A percentile compares a stretch with the other conserved stretches of the same genome.
Conservation (phyloP, 2,797 vertebrate species). For the Otolemur crassicaudatus region DNA sequence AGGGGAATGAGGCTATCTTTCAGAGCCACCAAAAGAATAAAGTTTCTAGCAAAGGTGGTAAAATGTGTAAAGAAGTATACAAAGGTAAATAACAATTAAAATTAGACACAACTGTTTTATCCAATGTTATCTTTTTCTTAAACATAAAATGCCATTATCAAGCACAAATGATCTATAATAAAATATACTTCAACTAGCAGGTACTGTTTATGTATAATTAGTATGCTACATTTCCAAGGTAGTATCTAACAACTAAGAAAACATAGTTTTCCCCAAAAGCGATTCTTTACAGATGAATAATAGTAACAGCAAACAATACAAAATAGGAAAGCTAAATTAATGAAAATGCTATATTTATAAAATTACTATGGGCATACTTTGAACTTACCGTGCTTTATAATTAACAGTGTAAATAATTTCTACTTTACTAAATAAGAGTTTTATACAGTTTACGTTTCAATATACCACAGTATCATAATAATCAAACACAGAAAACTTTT, state of each 20-base stretch:
- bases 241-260: background rate
- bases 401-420: background rate
- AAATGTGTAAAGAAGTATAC: slow-evolving; percentile 32
- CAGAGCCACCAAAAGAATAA: slow-evolving; percentile 46
- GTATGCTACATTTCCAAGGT: slow-evolving; percentile 16
- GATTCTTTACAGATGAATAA: background rate
- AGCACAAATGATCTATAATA: slow-evolving; percentile 39
- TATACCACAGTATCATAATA: background rate
- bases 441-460: background rate
- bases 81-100: slow-evolving; percentile 33
- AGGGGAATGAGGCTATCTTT: slow-evolving; percentile 27
- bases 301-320: background rate
- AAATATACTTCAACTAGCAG: slow-evolving; percentile 48
- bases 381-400: slow-evolving; percentile 39
- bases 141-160: slow-evolving; percentile 41
- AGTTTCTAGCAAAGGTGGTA: background rate
- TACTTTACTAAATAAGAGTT: background rate
- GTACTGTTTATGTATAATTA: background rate
- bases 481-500: background rate
- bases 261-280: background rate
- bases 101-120: slow-evolving; percentile 9
- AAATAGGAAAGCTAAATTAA: background rate
- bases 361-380: background rate
- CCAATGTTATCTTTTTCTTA: slow-evolving; percentile 45
- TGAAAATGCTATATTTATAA: slow-evolving; percentile 47